These are phyloP conservation scores for Heliconius aoede DNA, from an alignment of 2,888 invertebrate genomes.

Conservation along the genomic window DNA sequence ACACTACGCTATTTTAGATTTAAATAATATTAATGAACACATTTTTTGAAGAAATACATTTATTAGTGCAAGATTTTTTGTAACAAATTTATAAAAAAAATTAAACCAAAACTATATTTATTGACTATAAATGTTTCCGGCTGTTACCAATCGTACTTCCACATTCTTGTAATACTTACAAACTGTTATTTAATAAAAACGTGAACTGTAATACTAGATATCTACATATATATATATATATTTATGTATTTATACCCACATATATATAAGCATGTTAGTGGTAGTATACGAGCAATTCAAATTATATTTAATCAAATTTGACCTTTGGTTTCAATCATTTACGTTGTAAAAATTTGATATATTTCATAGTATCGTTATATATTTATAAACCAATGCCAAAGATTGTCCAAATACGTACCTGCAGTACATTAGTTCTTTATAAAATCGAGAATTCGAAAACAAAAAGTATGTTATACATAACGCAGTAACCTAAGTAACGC, in stretches of 20 bases:
- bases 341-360: constrained; percentile 26
- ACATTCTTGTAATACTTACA: constrained; percentile 5
- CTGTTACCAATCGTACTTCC: background rate
- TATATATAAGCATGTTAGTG: constrained; percentile 11
- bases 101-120: background rate
- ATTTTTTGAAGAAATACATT: background rate
- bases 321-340: constrained; percentile 35
- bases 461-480: too few species aligned
- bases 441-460: too few species aligned
- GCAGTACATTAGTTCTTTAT: background rate
- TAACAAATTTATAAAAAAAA: background rate
- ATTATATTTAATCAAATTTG: constrained; percentile 34
- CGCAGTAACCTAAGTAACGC: too few species aligned
- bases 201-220: background rate
- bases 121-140: background rate
- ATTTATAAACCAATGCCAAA: constrained; percentile 8
- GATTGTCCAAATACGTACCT: background rate
- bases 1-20: too few species aligned
- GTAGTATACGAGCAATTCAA: constrained; percentile 22
- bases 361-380: constrained; percentile 17
- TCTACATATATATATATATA: background rate
- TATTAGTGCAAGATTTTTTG: background rate
- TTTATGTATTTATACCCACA: background rate
- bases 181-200: background rate
- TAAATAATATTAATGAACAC: too few species aligned